Evolutionary conservation across 2,797 vertebrate genomes (phyloP), one percentile per base, ranked within the genome.

Genomic region (Steatocranus sp.): DNA sequence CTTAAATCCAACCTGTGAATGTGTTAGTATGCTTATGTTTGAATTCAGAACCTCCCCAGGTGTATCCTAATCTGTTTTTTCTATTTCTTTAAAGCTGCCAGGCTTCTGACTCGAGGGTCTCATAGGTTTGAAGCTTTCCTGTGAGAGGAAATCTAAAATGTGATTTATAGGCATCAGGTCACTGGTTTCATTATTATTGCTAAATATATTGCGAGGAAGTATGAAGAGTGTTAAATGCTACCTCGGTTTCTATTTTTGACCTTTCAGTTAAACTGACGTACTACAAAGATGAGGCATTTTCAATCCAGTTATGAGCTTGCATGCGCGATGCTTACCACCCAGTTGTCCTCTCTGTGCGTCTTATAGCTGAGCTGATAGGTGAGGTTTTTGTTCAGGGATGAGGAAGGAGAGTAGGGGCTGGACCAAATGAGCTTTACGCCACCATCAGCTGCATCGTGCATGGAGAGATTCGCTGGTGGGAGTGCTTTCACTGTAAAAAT

Each of bases 281-380:
- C 68, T 73, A 30, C 68, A 49, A 73, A 49, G 43, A 73, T 30
- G 25, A 73, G 68, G 11, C 41, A 5, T 48, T 48, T 48, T 73
- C 66, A 73, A 1, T 48, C 23, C 25, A 8, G 10, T 38, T 63
- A 14, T 63, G 3, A n/a, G 5, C 43, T 32, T 49, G 43, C 27
- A 53, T 4, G 8, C 1, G 3, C 2, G 8, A 23, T 14, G 70
- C 95, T 92, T 70, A 97, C 96, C 14, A 54, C 95, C 96, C 95
- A 96, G 51, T 12, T 18, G 79, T 94, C 90, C n/a, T 93, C 58
- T 7, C n/a, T 51, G 12, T 90, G 36, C 7, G 18, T 81, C 81
- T 89, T 94, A 92, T 95, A 96, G 88, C 89, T 88, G 66, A 96
- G 88, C 90, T 96, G 93, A 85, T 95, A 96, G 2, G 8, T 83